phyloP scores from a whole-genome alignment of 2,888 invertebrate genomes.

The Tolmerus cingulatus region DNA sequence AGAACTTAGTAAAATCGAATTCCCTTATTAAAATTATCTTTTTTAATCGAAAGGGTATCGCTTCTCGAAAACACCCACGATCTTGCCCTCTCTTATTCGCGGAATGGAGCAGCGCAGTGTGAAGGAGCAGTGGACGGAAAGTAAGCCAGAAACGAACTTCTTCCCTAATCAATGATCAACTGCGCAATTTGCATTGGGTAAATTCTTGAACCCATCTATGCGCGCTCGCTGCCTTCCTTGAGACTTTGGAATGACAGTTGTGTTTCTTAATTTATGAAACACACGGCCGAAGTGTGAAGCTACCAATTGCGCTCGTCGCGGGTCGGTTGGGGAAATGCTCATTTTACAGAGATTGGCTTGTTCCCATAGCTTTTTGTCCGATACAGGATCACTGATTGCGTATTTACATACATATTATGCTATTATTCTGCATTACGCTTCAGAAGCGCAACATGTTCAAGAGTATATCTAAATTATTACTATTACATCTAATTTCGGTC shows the following conservation, averaged over 20 bases:
- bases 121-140: neutral
- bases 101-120: constrained; percentile 15
- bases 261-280: neutral
- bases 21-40: constrained; percentile 53
- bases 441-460: no score
- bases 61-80: constrained; percentile 44
- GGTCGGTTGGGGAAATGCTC: neutral
- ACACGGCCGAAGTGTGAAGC: neutral
- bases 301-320: neutral
- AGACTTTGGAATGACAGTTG: neutral
- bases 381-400: neutral
- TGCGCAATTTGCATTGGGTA: constrained; percentile 36
- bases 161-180: constrained; percentile 32
- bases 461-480: no score
- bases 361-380: neutral
- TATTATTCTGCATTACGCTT: no score
- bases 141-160: constrained; percentile 19
- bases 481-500: no score
- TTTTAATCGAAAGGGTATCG: constrained; percentile 48
- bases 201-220: constrained; percentile 25
- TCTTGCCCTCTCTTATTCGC: constrained; percentile 14
- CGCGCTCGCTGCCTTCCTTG: neutral
- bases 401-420: no score
- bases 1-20: constrained; percentile 45
- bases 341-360: neutral